Conservation (phyloP, 2,797 vertebrate genomes). For the Loris lydekkerianus region DNA sequence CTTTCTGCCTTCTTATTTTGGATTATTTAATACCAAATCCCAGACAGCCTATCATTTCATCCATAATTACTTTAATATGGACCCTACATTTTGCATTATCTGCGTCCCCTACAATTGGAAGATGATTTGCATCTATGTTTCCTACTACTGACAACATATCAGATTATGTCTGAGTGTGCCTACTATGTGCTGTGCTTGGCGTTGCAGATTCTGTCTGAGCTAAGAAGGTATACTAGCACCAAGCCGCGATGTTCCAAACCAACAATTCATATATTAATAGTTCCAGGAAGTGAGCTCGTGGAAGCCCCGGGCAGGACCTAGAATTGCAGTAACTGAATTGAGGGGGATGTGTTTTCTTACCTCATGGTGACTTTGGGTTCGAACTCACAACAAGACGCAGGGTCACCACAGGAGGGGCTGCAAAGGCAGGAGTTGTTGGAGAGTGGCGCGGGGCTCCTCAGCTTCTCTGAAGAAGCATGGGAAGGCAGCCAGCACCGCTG, state of each 20-base stretch:
- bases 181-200: conserved; percentile 11
- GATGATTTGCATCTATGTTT: neutral
- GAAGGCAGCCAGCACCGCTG: neutral
- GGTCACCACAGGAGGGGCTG: conserved; percentile 77
- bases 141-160: neutral
- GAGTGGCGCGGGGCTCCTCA: neutral
- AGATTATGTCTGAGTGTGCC: neutral
- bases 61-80: neutral
- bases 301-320: neutral
- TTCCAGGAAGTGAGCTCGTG: neutral
- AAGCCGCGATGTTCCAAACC: neutral
- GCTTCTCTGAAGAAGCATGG: neutral
- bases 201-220: conserved; percentile 43
- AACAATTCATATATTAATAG: neutral
- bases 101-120: neutral
- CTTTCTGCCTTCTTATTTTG: conserved; percentile 13
- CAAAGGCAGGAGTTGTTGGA: neutral
- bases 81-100: neutral
- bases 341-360: conserved; percentile 1
- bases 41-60: conserved; percentile 42
- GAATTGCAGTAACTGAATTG: neutral
- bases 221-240: neutral
- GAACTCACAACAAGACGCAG: neutral
- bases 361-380: conserved; percentile 5
- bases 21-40: conserved; percentile 39